Evolutionary conservation across 2,797 vertebrate genomes (phyloP).

Genomic region (Lindbergichthys nudifrons): DNA sequence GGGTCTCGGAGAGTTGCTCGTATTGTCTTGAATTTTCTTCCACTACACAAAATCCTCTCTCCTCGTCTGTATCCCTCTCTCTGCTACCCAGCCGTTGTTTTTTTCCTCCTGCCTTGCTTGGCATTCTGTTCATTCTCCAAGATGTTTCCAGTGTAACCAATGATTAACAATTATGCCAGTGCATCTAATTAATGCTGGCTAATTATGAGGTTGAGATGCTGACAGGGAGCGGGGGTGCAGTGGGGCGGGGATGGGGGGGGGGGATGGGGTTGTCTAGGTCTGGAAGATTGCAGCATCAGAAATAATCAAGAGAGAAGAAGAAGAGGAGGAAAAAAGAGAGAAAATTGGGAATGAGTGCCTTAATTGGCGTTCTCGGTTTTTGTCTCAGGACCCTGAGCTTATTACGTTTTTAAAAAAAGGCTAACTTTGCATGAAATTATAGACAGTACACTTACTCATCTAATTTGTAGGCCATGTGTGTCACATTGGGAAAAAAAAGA

Average conservation of each 20-base stretch:
- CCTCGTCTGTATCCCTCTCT: constrained; percentile 15
- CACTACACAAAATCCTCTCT: constrained; percentile 17
- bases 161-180: constrained; percentile 88
- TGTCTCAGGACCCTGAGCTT: constrained; percentile 70
- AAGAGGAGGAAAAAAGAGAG: constrained; percentile 37
- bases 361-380: constrained; percentile 75
- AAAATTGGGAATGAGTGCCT: constrained; percentile 67
- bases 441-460: constrained; percentile 57
- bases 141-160: constrained; percentile 84
- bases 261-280: constrained; percentile 14
- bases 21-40: constrained; percentile 46
- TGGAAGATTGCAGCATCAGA: constrained; percentile 69
- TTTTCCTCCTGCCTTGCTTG: constrained; percentile 69
- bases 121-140: constrained; percentile 81
- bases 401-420: constrained; percentile 66
- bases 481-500: constrained; percentile 23
- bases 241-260: constrained; percentile 23
- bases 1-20: constrained; percentile 42
- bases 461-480: constrained; percentile 63
- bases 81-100: constrained; percentile 50
- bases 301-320: constrained; percentile 70
- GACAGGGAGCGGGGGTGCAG: constrained; percentile 65
- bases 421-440: constrained; percentile 71
- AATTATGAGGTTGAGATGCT: constrained; percentile 86
- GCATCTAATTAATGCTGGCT: constrained; percentile 85